Conservation (phyloP, 1,140 invertebrate genomes). For the Brachionus koreanus region DNA sequence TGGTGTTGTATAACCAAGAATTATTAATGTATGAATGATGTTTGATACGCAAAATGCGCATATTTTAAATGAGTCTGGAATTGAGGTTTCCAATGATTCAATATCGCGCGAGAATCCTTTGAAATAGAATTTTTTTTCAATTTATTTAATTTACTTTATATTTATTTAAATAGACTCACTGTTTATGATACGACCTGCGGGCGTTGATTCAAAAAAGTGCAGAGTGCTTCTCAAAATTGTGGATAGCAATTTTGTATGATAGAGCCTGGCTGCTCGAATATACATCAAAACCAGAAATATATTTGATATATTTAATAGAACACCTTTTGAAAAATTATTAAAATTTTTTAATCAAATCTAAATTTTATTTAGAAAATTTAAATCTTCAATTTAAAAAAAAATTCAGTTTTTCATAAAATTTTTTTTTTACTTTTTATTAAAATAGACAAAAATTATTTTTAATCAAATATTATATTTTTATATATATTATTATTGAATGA, state of each 20-base stretch:
- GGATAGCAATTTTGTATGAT: constrained; percentile 1
- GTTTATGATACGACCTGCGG: constrained; percentile 72
- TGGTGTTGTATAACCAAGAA: constrained; percentile 38
- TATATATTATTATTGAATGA: too few relatives aligned
- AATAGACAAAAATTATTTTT: too few relatives aligned
- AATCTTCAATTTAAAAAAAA: too few relatives aligned
- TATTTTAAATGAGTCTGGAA: constrained; percentile 50
- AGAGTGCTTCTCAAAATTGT: constrained; percentile 67
- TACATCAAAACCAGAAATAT: constrained; percentile 40
- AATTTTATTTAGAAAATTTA: background rate
- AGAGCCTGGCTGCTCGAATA: constrained; percentile 20
- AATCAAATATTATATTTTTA: too few relatives aligned
- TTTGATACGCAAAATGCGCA: constrained; percentile 22
- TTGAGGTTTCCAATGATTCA: constrained; percentile 59
- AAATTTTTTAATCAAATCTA: background rate
- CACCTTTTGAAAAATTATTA: background rate
- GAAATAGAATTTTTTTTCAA: background rate
- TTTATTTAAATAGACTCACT: constrained; percentile 44
- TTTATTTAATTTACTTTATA: background rate
- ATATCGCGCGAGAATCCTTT: constrained; percentile 62
- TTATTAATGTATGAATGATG: constrained; percentile 43
- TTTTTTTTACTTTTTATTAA: too few relatives aligned
- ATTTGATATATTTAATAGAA: constrained; percentile 33
- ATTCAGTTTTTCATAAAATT: too few relatives aligned
- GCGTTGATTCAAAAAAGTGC: constrained; percentile 72